Evolutionary conservation across 2,888 invertebrate species (phyloP).

Genomic region (Chironomus tentans): DNA sequence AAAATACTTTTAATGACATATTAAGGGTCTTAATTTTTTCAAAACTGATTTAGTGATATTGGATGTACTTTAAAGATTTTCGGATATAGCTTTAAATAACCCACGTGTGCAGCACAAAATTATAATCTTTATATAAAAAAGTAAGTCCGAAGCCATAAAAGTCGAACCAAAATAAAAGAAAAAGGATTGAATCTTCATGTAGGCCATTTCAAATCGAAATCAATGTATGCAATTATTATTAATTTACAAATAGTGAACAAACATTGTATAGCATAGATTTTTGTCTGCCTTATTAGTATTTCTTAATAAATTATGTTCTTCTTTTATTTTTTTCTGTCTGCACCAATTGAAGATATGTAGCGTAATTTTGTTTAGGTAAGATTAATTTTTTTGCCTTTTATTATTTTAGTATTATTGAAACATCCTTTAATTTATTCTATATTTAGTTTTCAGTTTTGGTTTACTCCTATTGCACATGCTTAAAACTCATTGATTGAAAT

Average conservation of each 20-base stretch:
- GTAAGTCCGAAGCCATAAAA: too few species aligned
- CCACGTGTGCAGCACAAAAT: too few species aligned
- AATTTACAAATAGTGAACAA: constrained; percentile 10
- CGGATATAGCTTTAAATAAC: too few species aligned
- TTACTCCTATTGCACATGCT: too few species aligned
- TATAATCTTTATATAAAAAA: too few species aligned
- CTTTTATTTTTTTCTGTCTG: constrained; percentile 14
- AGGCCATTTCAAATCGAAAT: constrained; percentile 12
- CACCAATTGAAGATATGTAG: constrained; percentile 27
- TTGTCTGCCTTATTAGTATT: not conserved
- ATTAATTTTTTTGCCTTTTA: constrained; percentile 6
- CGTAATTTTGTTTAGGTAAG: constrained; percentile 10
- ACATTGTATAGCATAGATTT: constrained; percentile 26
- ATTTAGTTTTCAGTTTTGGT: not conserved
- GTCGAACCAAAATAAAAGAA: constrained; percentile 11
- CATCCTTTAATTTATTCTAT: constrained; percentile 8
- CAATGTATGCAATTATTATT: constrained; percentile 11
- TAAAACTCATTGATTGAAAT: too few species aligned
- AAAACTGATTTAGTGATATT: too few species aligned
- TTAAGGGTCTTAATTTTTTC: too few species aligned
- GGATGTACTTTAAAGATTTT: too few species aligned
- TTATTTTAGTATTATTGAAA: not conserved
- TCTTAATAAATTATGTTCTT: constrained; percentile 3
- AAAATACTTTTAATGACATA: too few species aligned
- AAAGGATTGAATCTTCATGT: not conserved